phyloP scores from a whole-genome alignment of 2,797 vertebrate genomes.

The Enteromius afrohamiltoni region DNA sequence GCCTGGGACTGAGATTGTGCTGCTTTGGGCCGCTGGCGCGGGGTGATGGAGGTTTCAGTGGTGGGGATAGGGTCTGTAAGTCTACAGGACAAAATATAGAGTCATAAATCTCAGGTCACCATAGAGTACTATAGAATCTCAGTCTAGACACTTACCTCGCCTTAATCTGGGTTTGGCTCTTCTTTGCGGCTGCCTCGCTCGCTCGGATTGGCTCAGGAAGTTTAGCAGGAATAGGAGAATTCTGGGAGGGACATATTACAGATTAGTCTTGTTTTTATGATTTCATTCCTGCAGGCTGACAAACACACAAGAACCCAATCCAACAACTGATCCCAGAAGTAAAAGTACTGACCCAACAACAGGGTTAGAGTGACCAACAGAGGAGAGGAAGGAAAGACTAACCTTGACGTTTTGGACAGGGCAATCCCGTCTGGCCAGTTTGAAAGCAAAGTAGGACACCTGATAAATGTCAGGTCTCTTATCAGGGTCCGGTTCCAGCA shows the following conservation, averaged over 20 bases:
- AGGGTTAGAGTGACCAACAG: background rate
- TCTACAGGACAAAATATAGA: slow-evolving; percentile 68
- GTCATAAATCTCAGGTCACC: background rate
- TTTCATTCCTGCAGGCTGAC: slow-evolving; percentile 14
- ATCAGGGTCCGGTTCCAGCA: slow-evolving; percentile 97
- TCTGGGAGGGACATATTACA: slow-evolving; percentile 73
- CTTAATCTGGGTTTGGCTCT: slow-evolving; percentile 88
- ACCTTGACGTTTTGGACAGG: slow-evolving; percentile 93
- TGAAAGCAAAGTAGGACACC: slow-evolving; percentile 95
- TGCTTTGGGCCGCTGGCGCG: slow-evolving; percentile 96
- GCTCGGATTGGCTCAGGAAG: slow-evolving; percentile 96
- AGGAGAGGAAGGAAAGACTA: slow-evolving; percentile 62
- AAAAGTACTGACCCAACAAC: background rate
- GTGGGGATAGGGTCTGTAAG: slow-evolving; percentile 96
- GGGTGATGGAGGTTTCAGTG: slow-evolving; percentile 97
- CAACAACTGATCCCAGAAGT: slow-evolving; percentile 1
- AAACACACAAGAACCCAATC: background rate
- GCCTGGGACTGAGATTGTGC: slow-evolving; percentile 88
- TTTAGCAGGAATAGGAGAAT: slow-evolving; percentile 89
- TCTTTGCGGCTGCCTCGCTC: slow-evolving; percentile 97
- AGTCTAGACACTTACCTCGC: slow-evolving; percentile 80
- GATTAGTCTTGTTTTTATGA: slow-evolving; percentile 19
- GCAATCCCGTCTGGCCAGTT: slow-evolving; percentile 89
- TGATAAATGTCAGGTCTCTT: slow-evolving; percentile 97
- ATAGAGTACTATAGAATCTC: background rate